Base-by-base conservation (phyloP, 2,797 vertebrate species). In the Acipenser ruthenus region DNA sequence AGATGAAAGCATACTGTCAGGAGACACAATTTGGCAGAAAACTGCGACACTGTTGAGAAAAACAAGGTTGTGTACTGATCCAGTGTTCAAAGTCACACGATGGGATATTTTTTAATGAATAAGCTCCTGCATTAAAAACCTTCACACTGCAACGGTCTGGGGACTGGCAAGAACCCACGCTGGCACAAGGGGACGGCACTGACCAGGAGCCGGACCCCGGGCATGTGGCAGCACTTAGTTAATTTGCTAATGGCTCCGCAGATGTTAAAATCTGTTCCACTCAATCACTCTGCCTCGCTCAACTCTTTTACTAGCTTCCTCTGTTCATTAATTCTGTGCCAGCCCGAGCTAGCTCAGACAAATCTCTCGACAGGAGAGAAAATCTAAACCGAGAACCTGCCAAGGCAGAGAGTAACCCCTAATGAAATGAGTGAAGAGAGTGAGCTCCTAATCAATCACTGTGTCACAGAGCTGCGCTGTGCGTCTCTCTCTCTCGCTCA, bases 221-320 rank as follows among this genome's bases (percentile, higher is more conserved):
- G 5, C 37, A 37, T 37, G 37, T 37, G 37, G 37, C 37, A 37
- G 37, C 37, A 37, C 37, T 37, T 37, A 37, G 37, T 55, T 8
- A 79, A 82, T 80, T 75, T 74, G 68, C 73, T 81, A 83, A 84
- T 51, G 53, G 60, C 66, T 37, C 66, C 6, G 66, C 65, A 73
- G 68, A 63, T 62, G 62, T 69, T 74, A 71, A 68, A 78, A 82
- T 75, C 72, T 72, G 70, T 73, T 73, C 70, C 68, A 76, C 63
- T 63, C 60, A 70, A 74, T 78, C 69, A 76, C 75, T 70, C 62
- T 70, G 68, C 69, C 51, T 66, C 10, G 10, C 6, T n/a, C 12
- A n/a, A 2, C 10, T 11, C 55, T 58, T 13, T 58, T 11, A 11
- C 49, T 50, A 10, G 8, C 63, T 51, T 50, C 66, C 52, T 55